Base-by-base conservation (phyloP, 2,888 invertebrate genomes). In the Lasius fuliginosus region DNA sequence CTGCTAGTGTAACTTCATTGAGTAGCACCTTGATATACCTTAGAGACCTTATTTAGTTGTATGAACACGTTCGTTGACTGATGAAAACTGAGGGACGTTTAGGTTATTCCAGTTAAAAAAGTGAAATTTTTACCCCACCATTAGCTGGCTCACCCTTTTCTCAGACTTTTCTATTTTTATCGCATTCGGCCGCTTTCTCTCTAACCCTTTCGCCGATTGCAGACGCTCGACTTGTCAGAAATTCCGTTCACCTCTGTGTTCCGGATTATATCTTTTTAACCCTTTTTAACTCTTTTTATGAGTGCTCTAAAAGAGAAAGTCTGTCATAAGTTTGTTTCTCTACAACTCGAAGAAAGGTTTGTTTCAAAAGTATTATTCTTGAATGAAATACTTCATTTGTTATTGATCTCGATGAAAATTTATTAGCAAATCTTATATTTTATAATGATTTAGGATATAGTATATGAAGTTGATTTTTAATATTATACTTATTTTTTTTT, bases 121-220 rank as follows among this genome's bases (percentile, higher is more conserved):
- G 12, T 91, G 92, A 94, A 93, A 94, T 91, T 87, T 88, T 89
- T 85, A 87, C 92, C 93, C 91, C 92, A 90, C 93, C 89, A 86
- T 86, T 83, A 68, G 36, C 53, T 33, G 30, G 53, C n/a, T 85
- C 90, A 88, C 90, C 91, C 89, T 90, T 87, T 85, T 69, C 23
- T 46, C 11, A 83, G 82, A 94, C 92, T 91, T 91, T 90, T 87
- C 81, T 87, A 86, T 68, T 73, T 87, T 90, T 87, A 89, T 90
- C 91, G 88, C 83, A 56, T 46, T 71, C 12, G 3, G 8, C 64
- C 56, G 71, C 85, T 91, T 90, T 86, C 91, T 86, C 91, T 85
- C 89, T 81, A 88, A 88, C 86, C 89, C 83, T 86, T 83, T 60
- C 77, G 62, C 8, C 81, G 27, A 84, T 71, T 69, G 62, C 82